phyloP scores from a whole-genome alignment of 2,888 invertebrate genomes.

The Eupithecia insigniata region DNA sequence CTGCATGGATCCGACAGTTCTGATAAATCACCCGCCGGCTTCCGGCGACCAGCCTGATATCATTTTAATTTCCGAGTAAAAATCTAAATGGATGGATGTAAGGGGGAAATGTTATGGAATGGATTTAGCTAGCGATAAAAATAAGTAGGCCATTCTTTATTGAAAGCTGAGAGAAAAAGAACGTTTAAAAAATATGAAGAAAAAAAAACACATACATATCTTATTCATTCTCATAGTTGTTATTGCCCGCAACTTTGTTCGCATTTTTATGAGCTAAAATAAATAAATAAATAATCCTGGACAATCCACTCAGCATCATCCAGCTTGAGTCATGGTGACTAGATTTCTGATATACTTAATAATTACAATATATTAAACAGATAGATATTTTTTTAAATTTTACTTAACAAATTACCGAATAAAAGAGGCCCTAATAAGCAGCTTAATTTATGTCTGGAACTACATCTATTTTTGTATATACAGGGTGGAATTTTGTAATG shows the following conservation, averaged over 20 bases:
- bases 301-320: too few relatives aligned
- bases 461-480: too few relatives aligned
- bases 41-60: slow-evolving; percentile 7
- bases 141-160: neutral
- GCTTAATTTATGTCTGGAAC: too few relatives aligned
- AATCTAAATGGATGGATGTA: slow-evolving; percentile 5
- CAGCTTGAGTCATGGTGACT: too few relatives aligned
- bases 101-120: neutral
- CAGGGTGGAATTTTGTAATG: too few relatives aligned
- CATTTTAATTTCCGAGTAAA: slow-evolving; percentile 36
- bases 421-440: neutral
- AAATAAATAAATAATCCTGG: too few relatives aligned
- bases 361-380: too few relatives aligned
- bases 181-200: neutral
- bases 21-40: slow-evolving; percentile 32
- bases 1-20: slow-evolving; percentile 28
- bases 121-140: slow-evolving; percentile 13
- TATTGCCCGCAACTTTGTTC: neutral
- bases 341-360: too few relatives aligned
- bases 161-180: neutral
- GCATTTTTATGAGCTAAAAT: neutral
- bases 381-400: too few relatives aligned
- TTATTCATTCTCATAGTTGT: neutral
- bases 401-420: too few relatives aligned
- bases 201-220: too few relatives aligned